Base-by-base conservation (phyloP, 2,888 invertebrate genomes). In the Metacarcinus magister region DNA sequence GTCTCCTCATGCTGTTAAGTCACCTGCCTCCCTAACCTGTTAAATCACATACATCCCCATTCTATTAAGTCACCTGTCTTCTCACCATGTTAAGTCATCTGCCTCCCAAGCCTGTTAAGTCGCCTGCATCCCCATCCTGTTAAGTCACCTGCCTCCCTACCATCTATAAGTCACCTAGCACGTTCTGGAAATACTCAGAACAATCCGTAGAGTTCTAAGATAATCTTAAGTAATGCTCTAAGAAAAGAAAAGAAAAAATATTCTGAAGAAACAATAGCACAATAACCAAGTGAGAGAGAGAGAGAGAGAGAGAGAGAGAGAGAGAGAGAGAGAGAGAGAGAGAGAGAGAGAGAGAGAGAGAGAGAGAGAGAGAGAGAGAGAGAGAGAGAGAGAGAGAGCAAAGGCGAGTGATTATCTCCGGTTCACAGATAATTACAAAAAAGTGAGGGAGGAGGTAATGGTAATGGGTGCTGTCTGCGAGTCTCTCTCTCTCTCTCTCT, bases 241-340 rank as follows among this genome's bases (percentile, higher is more conserved):
- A n/a, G n/a, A n/a, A n/a, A 54, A 10, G 5, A 2, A 2, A 2
- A 7, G 16, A 54, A 54, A 4, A 54, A 0, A 54, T 54, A 54
- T 54, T 54, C 54, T 7, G 8, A n/a, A 67, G n/a, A 67, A 54
- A 54, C 8, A 7, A 48, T 10, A 48, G 48, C 10, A 48, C 48
- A n/a, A n/a, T n/a, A n/a, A n/a, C n/a, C n/a, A 19, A 67, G 67
- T 16, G 67, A 67, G 67, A 67, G 67, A 67, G 67, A 67, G 67
- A 67, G 67, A 67, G 67, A 67, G 75, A 75, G 75, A 75, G 75
- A 75, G 75, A 75, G 75, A 75, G 75, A 75, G 75, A 75, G 75
- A 75, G 75, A 75, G 75, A 75, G 75, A 75, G 75, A 75, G 75
- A 75, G 75, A 75, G 75, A 75, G 75, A 75, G 75, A 75, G 75